Conservation (phyloP, 1,140 invertebrate species). For the Drosophila rhopaloa region DNA sequence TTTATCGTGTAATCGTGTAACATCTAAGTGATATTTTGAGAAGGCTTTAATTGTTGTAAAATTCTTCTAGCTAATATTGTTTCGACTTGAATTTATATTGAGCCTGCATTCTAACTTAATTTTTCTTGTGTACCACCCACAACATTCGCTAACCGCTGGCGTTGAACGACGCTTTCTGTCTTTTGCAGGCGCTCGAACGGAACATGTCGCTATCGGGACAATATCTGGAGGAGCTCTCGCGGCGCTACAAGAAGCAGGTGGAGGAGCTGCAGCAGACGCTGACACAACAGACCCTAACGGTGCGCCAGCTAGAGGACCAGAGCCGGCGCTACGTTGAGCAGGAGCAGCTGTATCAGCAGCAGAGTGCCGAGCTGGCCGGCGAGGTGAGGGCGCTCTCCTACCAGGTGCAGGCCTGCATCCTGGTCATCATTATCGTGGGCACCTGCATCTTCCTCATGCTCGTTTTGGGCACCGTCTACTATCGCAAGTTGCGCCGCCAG, state of each 20-base stretch:
- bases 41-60: background rate
- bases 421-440: constrained; percentile 74
- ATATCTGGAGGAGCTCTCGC: constrained; percentile 97
- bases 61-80: background rate
- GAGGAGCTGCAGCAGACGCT: constrained; percentile 96
- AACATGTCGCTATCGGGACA: constrained; percentile 98
- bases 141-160: constrained; percentile 26
- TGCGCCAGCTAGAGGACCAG: constrained; percentile 90
- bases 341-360: constrained; percentile 88
- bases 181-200: constrained; percentile 92
- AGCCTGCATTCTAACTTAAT: background rate
- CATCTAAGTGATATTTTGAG: too few species aligned
- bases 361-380: constrained; percentile 86
- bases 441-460: constrained; percentile 75
- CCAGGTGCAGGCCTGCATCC: constrained; percentile 74
- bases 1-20: too few species aligned
- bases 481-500: constrained; percentile 65
- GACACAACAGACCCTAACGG: constrained; percentile 93
- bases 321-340: constrained; percentile 89
- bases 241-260: constrained; percentile 97
- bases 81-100: background rate
- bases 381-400: constrained; percentile 87
- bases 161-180: constrained; percentile 40
- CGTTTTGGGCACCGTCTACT: constrained; percentile 70
- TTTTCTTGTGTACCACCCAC: constrained; percentile 7